phyloP scores from a whole-genome alignment of 2,888 invertebrate genomes.

The Podotricha telesiphe region DNA sequence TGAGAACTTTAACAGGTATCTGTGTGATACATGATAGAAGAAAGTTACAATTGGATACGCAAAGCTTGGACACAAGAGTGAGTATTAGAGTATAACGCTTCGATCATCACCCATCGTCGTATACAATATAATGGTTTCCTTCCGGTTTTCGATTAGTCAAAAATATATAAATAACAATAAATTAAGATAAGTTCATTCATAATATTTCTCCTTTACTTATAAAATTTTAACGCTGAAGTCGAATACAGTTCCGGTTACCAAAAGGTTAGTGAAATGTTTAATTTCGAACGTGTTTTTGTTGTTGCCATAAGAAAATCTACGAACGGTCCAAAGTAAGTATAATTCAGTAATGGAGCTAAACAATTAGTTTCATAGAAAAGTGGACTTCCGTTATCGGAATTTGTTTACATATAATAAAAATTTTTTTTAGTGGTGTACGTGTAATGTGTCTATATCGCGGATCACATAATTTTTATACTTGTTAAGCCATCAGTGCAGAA shows the following conservation, averaged over 20 bases:
- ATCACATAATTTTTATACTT: neutral
- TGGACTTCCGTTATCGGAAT: neutral
- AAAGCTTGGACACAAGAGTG: constrained; percentile 6
- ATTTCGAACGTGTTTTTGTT: neutral
- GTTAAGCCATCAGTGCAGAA: constrained; percentile 4
- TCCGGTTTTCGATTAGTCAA: neutral
- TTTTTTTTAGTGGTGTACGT: neutral
- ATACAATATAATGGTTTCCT: constrained; percentile 1
- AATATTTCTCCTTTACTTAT: constrained; percentile 6
- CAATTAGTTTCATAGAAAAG: constrained; percentile 1
- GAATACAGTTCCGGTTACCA: neutral
- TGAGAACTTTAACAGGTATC: neutral
- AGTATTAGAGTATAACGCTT: constrained; percentile 4
- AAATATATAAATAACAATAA: neutral
- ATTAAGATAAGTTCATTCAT: constrained; percentile 15
- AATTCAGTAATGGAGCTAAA: constrained; percentile 4
- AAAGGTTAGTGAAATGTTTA: neutral
- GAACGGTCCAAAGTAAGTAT: neutral
- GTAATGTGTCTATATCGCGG: neutral
- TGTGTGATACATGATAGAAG: neutral
- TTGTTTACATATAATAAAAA: neutral
- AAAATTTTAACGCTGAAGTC: neutral
- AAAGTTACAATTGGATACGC: neutral
- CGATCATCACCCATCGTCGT: neutral
- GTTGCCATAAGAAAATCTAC: neutral